Percentiles rank a stretch among this genome's conserved stretches.
These are phyloP conservation scores for Drosophila aff. DNA, from an alignment of 1,140 invertebrate genomes.

Conservation along the genomic window DNA sequence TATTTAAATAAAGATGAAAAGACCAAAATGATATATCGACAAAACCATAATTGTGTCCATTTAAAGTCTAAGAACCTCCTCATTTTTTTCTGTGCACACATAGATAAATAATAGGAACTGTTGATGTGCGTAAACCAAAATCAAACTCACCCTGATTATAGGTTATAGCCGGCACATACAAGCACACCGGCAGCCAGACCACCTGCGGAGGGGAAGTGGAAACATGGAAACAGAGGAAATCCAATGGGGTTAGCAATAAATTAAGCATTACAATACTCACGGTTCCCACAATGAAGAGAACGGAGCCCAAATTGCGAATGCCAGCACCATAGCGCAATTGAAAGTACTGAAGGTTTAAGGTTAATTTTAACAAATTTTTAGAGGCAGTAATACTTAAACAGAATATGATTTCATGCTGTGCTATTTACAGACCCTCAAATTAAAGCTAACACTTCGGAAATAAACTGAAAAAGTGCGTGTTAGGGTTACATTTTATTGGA, in stretches of 20 bases:
- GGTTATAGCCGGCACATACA: conserved; percentile 94
- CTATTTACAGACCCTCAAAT: background rate
- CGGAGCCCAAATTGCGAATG: conserved; percentile 90
- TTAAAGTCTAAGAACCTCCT: background rate
- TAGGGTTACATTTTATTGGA: conserved; percentile 22
- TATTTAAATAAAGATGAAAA: too few species aligned
- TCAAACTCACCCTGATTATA: conserved; percentile 88
- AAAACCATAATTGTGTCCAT: background rate
- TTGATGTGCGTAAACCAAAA: background rate
- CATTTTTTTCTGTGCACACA: background rate
- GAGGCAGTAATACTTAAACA: background rate
- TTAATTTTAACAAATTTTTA: conserved; percentile 13
- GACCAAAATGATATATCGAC: too few species aligned
- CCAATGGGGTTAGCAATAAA: background rate
- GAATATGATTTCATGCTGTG: conserved; percentile 3
- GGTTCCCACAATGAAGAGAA: conserved; percentile 89
- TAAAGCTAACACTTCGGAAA: background rate
- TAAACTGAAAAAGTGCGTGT: background rate
- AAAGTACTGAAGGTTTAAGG: conserved; percentile 88
- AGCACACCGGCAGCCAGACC: conserved; percentile 89
- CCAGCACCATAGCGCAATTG: conserved; percentile 91
- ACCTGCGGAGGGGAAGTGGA: conserved; percentile 71
- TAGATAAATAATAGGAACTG: background rate
- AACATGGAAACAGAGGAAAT: background rate
- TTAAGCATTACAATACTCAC: conserved; percentile 85